A percentile compares a stretch with the other conserved stretches of the same genome.
Evolutionary conservation across 2,888 invertebrate genomes (phyloP).

Genomic region (Acrobeloides nanus): DNA sequence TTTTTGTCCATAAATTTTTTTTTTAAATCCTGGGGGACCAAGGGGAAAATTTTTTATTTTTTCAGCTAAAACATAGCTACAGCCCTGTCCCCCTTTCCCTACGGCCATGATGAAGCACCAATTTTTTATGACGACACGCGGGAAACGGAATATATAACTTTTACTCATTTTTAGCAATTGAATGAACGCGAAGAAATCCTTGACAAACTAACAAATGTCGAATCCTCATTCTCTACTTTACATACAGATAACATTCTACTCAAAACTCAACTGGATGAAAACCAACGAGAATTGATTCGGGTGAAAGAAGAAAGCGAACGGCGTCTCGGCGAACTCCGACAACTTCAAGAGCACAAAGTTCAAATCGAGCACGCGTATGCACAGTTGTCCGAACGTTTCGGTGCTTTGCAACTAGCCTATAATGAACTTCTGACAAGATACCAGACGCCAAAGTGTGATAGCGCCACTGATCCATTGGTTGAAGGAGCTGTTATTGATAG

Average conservation of each 20-base stretch:
- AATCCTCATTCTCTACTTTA: neutral
- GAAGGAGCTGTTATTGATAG: constrained; percentile 14
- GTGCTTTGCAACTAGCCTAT: constrained; percentile 34
- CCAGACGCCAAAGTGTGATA: constrained; percentile 4
- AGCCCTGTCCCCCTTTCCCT: too few species aligned
- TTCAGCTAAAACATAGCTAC: too few species aligned
- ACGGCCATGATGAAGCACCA: too few species aligned
- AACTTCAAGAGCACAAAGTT: constrained; percentile 16
- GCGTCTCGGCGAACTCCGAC: neutral
- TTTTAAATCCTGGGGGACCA: constrained; percentile 1
- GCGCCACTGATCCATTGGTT: constrained; percentile 7
- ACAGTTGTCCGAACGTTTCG: constrained; percentile 33
- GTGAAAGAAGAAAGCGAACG: neutral
- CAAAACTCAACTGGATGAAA: neutral
- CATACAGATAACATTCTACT: neutral
- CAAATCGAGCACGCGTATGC: constrained; percentile 36
- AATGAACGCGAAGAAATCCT: constrained; percentile 4
- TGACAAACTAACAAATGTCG: neutral
- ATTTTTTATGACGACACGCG: too few species aligned
- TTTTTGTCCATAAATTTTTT: neutral
- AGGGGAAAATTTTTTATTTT: too few species aligned
- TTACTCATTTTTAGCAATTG: neutral
- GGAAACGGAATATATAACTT: too few species aligned
- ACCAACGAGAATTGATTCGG: neutral
- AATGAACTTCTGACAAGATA: constrained; percentile 28